A percentile compares a stretch with the other conserved stretches of the same genome.
These are phyloP conservation scores for Invenusta paracnida DNA, from an alignment of 2,888 invertebrate genomes.

Conservation along the genomic window DNA sequence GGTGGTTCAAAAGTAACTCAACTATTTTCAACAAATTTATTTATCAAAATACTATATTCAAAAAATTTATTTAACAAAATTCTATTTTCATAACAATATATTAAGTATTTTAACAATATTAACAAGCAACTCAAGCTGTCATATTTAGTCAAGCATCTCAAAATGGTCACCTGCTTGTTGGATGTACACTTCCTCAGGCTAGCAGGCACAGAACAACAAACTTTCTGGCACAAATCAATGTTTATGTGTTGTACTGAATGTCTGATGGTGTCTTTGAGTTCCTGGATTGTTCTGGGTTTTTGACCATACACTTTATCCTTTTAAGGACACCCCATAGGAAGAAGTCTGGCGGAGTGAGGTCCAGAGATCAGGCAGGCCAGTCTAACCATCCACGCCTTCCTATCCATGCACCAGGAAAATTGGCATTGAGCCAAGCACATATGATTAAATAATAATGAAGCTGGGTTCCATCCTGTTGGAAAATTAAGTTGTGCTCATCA, in stretches of 20 bases:
- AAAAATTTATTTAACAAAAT: not conserved
- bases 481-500: not conserved
- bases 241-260: not conserved
- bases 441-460: not conserved
- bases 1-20: not conserved
- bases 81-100: not conserved
- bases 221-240: not conserved
- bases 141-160: not conserved
- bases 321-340: slow-evolving; percentile 30
- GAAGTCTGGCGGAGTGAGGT: slow-evolving; percentile 31
- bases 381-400: too few species aligned
- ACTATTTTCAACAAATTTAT: not conserved
- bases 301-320: not conserved
- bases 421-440: slow-evolving; percentile 1
- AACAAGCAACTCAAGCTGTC: not conserved
- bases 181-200: not conserved
- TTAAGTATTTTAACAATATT: not conserved
- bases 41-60: too few species aligned
- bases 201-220: not conserved
- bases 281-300: slow-evolving; percentile 10
- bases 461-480: not conserved
- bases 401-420: slow-evolving; percentile 12
- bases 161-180: not conserved
- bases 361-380: not conserved
- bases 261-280: not conserved